A percentile compares a stretch with the other conserved stretches of the same genome.
phyloP scores from a whole-genome alignment of 2,888 invertebrate species.

The Podotricha telesiphe region DNA sequence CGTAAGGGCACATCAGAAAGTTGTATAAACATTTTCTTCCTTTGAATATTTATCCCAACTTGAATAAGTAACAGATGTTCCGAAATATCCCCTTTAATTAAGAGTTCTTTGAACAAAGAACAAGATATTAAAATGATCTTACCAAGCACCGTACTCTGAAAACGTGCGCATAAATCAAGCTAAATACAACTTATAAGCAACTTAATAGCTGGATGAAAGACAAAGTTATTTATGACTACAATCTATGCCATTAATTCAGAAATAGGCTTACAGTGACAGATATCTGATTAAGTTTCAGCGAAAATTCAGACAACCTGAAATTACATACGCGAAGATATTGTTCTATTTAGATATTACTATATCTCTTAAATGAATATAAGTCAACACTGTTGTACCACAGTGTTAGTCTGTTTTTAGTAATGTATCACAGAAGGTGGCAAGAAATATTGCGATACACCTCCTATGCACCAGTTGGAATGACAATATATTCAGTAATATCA shows the following conservation, averaged over 20 bases:
- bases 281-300: background rate
- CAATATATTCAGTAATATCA: conserved; percentile 12
- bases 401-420: background rate
- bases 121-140: conserved; percentile 45
- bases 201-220: conserved; percentile 21
- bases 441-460: conserved; percentile 7
- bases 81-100: conserved; percentile 45
- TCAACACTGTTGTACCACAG: conserved; percentile 1
- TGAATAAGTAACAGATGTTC: conserved; percentile 42
- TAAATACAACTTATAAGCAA: conserved; percentile 36
- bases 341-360: background rate
- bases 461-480: conserved; percentile 1
- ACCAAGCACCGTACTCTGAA: conserved; percentile 28
- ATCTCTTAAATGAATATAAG: background rate
- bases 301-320: background rate
- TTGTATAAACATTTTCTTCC: conserved; percentile 6
- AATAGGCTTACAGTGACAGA: conserved; percentile 21
- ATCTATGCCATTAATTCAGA: conserved; percentile 25
- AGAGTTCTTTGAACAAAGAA: conserved; percentile 42
- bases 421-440: conserved; percentile 19
- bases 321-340: background rate
- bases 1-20: conserved; percentile 4
- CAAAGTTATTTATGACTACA: conserved; percentile 25
- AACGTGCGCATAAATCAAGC: conserved; percentile 38
- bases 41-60: conserved; percentile 30